Conservation (phyloP, 2,113 vertebrate genomes). For the Marmota flaviventris region DNA sequence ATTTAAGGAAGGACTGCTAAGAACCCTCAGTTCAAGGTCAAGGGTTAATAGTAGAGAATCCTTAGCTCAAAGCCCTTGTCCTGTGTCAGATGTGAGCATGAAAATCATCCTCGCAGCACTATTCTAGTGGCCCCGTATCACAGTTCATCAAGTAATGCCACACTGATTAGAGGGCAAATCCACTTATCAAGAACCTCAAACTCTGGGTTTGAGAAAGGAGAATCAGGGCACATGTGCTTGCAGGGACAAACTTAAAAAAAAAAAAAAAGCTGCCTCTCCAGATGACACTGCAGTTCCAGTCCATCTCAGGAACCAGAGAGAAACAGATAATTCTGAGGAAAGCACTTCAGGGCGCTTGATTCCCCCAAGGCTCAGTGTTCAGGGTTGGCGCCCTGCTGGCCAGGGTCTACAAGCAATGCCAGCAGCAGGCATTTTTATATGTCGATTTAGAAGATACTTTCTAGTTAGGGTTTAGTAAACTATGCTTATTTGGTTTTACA, state of each 20-base stretch:
- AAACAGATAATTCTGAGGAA: not conserved
- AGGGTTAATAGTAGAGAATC: not conserved
- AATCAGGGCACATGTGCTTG: rapidly evolving
- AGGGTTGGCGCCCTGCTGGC: not conserved
- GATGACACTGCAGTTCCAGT: not conserved
- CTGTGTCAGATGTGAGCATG: not conserved
- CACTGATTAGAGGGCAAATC: not conserved
- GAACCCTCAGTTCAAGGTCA: not conserved
- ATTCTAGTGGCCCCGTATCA: not conserved
- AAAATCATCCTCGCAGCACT: not conserved
- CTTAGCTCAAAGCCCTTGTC: not conserved
- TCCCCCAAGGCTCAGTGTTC: rapidly evolving
- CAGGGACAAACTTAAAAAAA: not conserved
- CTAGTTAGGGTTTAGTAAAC: not conserved
- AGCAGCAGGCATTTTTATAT: not conserved
- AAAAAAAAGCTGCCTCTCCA: not conserved
- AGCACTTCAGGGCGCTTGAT: too few relatives aligned
- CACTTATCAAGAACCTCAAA: not conserved
- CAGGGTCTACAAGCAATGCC: not conserved
- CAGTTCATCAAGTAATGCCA: not conserved
- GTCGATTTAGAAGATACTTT: not conserved
- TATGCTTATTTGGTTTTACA: not conserved
- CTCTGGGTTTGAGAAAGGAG: not conserved
- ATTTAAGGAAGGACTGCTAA: not conserved
- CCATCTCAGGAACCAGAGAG: not conserved